Evolutionary conservation across 2,797 vertebrate genomes (phyloP), one percentile per base, ranked within the genome.

Genomic region (Halcyon leucocephala): DNA sequence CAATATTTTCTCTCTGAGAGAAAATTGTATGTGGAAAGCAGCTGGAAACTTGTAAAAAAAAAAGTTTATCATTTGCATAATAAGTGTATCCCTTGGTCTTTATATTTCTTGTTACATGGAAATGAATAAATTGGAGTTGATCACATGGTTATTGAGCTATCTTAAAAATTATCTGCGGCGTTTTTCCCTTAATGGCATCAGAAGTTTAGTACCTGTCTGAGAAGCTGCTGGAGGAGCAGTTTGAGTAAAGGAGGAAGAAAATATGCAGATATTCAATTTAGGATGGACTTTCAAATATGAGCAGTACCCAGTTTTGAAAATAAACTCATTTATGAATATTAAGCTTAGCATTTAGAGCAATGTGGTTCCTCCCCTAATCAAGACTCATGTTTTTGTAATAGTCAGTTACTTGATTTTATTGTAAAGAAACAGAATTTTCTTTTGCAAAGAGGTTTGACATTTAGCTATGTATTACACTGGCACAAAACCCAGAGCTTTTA

Each of bases 401-500:
- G 90, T 62, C n/a, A 55, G 29, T 91, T 89, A 67, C 29, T 76
- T 35, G 55, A 41, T 62, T 92, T 82, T 91, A 26, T 76, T 91
- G n/a, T 41, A 89, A 60, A 93, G 58, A 72, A 82, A 82, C 31
- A 66, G 31, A 76, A 80, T 79, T 90, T 69, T 84, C 35, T 89
- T 91, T 91, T 91, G 48, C 35, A 77, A 61, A 84, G 10, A 25
- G 12, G 3, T 89, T 79, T 91, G 82, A 90, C 66, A 84, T 94
- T 90, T 94, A 93, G 16, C 48, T 86, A 33, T 61, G 61, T 66
- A 69, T 91, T 90, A 70, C 88, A 89, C 73, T 77, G 80, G 82
- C 51, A 73, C 12, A 90, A 94, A 89, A 19, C 6, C 10, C 83
- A 71, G 55, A 91, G 64, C 9, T 46, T 70, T 88, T 70, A 95